A percentile compares a stretch with the other conserved stretches of the same genome.
These are phyloP conservation scores for Paramisgurnus dabryanus DNA, from an alignment of 2,113 vertebrate genomes.

Conservation along the genomic window DNA sequence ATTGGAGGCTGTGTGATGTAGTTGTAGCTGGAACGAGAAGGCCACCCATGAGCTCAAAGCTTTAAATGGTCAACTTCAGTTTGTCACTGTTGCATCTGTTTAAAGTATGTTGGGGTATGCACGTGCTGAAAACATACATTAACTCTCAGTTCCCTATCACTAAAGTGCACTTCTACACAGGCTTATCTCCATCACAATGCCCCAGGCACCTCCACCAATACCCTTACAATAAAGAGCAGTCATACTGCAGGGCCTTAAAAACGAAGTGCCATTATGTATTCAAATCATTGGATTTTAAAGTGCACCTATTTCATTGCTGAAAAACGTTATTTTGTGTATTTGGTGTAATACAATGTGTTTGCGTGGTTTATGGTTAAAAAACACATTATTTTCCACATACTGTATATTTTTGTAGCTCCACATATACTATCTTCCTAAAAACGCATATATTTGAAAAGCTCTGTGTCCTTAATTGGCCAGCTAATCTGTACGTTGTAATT, in stretches of 20 bases:
- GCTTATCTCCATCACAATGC: constrained; percentile 43
- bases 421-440: too few species aligned
- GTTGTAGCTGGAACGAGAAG: constrained; percentile 63
- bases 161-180: constrained; percentile 46
- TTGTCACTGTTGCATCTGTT: constrained; percentile 46
- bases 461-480: too few species aligned
- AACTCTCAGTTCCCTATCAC: constrained; percentile 43
- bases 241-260: constrained; percentile 51
- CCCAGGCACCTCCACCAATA: not conserved
- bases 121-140: constrained; percentile 48
- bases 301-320: too few species aligned
- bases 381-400: too few species aligned
- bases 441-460: too few species aligned
- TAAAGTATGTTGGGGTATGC: not conserved
- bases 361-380: too few species aligned
- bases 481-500: too few species aligned
- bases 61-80: constrained; percentile 52
- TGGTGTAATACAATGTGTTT: too few species aligned
- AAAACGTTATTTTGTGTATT: too few species aligned
- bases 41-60: constrained; percentile 63
- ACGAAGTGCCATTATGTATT: constrained; percentile 44
- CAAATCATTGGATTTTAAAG: constrained; percentile 26
- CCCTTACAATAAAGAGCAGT: constrained; percentile 27
- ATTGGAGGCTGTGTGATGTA: constrained; percentile 30
- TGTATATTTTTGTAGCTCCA: too few species aligned